Percentiles rank a stretch among this genome's conserved stretches.
phyloP scores from a whole-genome alignment of 2,113 vertebrate species.

The Amblyopsis rosae region DNA sequence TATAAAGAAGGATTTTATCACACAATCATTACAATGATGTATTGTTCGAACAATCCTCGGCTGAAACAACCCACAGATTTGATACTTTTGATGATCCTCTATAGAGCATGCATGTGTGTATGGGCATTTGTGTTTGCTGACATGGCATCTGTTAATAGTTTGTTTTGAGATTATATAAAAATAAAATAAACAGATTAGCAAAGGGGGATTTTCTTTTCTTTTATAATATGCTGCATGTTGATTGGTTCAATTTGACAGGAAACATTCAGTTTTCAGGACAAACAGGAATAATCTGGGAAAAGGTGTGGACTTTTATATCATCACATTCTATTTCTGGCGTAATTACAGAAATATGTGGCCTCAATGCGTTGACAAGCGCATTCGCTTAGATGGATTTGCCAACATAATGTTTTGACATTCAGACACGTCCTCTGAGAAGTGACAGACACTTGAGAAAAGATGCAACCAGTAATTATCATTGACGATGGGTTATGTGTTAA shows the following conservation, averaged over 20 bases:
- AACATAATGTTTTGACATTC: slow-evolving; percentile 31
- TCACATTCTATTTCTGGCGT: slow-evolving; percentile 46
- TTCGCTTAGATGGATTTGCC: slow-evolving; percentile 32
- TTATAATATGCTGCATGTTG: too few relatives aligned
- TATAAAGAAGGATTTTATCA: slow-evolving; percentile 8
- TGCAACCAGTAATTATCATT: slow-evolving; percentile 11
- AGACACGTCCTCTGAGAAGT: slow-evolving; percentile 31
- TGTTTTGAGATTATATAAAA: too few relatives aligned
- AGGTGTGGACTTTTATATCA: slow-evolving; percentile 14
- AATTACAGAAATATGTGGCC: slow-evolving; percentile 45
- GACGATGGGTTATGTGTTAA: too few relatives aligned
- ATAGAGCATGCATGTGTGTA: too few relatives aligned
- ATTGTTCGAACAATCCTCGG: too few relatives aligned
- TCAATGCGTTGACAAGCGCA: slow-evolving; percentile 25
- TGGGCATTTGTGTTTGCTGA: too few relatives aligned
- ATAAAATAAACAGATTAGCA: too few relatives aligned
- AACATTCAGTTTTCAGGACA: too few relatives aligned
- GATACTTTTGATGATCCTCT: not conserved
- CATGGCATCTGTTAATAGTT: too few relatives aligned
- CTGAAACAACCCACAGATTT: not conserved
- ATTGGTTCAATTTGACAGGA: too few relatives aligned
- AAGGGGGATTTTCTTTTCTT: too few relatives aligned
- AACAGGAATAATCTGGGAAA: slow-evolving; percentile 10
- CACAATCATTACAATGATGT: too few relatives aligned
- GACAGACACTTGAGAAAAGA: not conserved